phyloP scores from a whole-genome alignment of 2,113 vertebrate genomes.

The Scopus umbretta region DNA sequence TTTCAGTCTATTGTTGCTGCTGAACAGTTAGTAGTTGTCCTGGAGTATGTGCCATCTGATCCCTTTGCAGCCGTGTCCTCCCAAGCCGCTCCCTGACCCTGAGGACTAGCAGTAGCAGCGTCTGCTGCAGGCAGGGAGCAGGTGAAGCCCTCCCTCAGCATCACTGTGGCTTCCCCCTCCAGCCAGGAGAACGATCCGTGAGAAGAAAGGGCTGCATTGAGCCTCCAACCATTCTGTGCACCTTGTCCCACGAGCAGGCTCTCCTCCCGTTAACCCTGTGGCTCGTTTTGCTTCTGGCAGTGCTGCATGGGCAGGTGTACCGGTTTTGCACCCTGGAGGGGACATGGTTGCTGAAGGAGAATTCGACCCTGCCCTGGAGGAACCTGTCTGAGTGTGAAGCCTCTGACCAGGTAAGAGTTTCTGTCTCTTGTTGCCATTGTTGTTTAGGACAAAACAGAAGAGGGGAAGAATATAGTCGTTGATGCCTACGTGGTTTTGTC shows the following conservation, averaged over 20 bases:
- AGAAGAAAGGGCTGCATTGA: background rate
- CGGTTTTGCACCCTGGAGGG: constrained; percentile 76
- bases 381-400: constrained; percentile 74
- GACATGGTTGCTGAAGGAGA: constrained; percentile 73
- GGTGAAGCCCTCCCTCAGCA: background rate
- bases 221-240: background rate
- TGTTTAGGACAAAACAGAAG: background rate
- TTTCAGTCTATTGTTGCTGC: background rate
- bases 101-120: accelerated
- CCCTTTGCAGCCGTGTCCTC: background rate
- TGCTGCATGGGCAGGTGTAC: constrained; percentile 72
- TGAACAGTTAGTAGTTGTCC: background rate
- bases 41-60: accelerated
- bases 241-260: accelerated
- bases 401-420: constrained; percentile 50
- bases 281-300: constrained; percentile 22
- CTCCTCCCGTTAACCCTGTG: background rate
- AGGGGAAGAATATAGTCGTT: background rate
- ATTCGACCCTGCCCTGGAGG: constrained; percentile 74
- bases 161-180: accelerated
- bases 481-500: accelerated
- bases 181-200: accelerated
- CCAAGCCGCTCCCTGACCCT: no score
- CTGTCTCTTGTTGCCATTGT: background rate
- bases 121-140: accelerated